Percentiles rank a stretch among this genome's conserved stretches.
phyloP scores from a whole-genome alignment of 2,888 invertebrate species.

The Harpalus rufipes region DNA sequence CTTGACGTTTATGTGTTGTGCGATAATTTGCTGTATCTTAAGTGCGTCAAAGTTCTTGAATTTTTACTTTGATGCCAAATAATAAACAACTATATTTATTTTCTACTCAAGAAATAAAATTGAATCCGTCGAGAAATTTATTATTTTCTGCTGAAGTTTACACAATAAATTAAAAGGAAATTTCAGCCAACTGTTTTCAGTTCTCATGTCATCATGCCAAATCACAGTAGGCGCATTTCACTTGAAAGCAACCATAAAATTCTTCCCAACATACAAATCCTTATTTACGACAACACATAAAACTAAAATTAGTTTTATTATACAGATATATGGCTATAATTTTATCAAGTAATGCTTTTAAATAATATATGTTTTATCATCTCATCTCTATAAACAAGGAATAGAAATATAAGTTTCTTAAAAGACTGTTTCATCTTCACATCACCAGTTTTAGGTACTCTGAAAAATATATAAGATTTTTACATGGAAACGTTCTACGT shows the following conservation, averaged over 20 bases:
- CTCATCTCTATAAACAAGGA: background rate
- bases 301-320: conserved; percentile 67
- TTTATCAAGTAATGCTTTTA: conserved; percentile 60
- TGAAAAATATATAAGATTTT: too few species aligned
- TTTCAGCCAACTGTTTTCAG: conserved; percentile 21
- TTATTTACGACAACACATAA: conserved; percentile 60
- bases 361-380: conserved; percentile 37
- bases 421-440: background rate
- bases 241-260: conserved; percentile 53
- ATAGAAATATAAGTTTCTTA: background rate
- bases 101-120: conserved; percentile 36
- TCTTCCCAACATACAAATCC: conserved; percentile 55
- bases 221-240: conserved; percentile 44
- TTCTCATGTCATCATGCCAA: conserved; percentile 8
- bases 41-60: background rate
- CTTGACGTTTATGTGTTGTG: background rate
- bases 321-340: conserved; percentile 61
- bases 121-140: conserved; percentile 17
- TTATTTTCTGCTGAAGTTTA: conserved; percentile 19
- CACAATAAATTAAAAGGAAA: conserved; percentile 29
- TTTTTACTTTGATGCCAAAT: conserved; percentile 3
- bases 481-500: too few species aligned
- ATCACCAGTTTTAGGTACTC: too few species aligned
- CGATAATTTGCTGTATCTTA: background rate
- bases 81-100: conserved; percentile 9